Conservation (phyloP, 2,797 vertebrate genomes). For the Phalloptychus januarius region DNA sequence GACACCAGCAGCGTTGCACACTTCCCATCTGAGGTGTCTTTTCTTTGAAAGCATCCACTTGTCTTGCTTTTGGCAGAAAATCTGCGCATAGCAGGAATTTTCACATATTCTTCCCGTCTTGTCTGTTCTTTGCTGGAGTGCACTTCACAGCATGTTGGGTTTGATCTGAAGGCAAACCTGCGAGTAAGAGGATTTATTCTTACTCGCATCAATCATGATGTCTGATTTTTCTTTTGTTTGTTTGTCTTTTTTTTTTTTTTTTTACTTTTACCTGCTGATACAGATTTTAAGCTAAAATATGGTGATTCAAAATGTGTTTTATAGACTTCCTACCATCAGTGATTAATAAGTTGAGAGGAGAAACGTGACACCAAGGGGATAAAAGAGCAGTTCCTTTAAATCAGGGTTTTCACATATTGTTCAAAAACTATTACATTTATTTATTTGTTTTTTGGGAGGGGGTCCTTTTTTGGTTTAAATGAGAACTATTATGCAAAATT, state of each 20-base stretch:
- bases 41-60: slow-evolving; percentile 28
- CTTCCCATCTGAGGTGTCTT: slow-evolving; percentile 8
- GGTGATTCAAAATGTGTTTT: not conserved
- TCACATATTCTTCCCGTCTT: slow-evolving; percentile 48
- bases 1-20: not conserved
- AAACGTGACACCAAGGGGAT: not conserved
- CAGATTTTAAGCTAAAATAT: not conserved
- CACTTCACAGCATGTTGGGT: slow-evolving; percentile 43
- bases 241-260: not conserved
- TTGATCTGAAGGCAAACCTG: slow-evolving; percentile 39
- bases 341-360: not conserved
- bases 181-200: slow-evolving; percentile 39
- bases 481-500: too few species aligned
- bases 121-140: slow-evolving; percentile 41
- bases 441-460: not conserved
- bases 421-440: not conserved
- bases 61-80: slow-evolving; percentile 39
- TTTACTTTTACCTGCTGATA: not conserved
- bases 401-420: not conserved
- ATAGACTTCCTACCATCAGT: not conserved
- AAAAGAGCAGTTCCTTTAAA: not conserved
- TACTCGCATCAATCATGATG: not conserved
- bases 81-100: slow-evolving; percentile 42
- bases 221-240: not conserved
- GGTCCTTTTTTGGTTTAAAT: not conserved